Conservation (phyloP, 2,888 invertebrate species). For the Chrysopilus asiliformis region DNA sequence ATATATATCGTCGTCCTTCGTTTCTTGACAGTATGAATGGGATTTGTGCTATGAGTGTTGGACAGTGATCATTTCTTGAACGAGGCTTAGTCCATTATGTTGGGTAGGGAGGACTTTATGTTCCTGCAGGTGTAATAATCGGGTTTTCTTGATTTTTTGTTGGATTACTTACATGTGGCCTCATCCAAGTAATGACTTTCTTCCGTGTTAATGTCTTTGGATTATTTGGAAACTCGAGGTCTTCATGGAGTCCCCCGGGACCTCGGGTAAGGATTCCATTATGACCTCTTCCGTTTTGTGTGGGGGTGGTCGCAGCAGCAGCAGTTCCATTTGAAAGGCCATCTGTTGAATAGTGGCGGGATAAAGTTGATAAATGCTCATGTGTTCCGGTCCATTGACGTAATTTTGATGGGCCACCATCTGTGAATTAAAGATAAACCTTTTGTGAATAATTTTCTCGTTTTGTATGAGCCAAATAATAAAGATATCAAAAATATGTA, state of each 20-base stretch:
- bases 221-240: slow-evolving; percentile 17
- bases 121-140: no score
- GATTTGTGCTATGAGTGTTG: no score
- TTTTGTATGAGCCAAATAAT: no score
- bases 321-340: slow-evolving; percentile 11
- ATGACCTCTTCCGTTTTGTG: slow-evolving; percentile 10
- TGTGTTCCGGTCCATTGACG: slow-evolving; percentile 12
- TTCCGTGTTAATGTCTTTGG: slow-evolving; percentile 15
- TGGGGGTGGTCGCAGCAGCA: background rate
- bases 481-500: no score
- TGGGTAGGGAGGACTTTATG: no score
- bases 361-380: slow-evolving; percentile 11
- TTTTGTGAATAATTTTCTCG: no score
- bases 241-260: slow-evolving; percentile 18
- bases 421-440: no score
- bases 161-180: slow-evolving; percentile 18
- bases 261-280: slow-evolving; percentile 16
- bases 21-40: no score
- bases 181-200: slow-evolving; percentile 18
- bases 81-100: no score
- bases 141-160: no score
- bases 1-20: no score
- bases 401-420: slow-evolving; percentile 10
- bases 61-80: no score
- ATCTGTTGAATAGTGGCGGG: slow-evolving; percentile 13